Conservation (phyloP, 2,113 vertebrate genomes). For the Nyctibius bracteatus region DNA sequence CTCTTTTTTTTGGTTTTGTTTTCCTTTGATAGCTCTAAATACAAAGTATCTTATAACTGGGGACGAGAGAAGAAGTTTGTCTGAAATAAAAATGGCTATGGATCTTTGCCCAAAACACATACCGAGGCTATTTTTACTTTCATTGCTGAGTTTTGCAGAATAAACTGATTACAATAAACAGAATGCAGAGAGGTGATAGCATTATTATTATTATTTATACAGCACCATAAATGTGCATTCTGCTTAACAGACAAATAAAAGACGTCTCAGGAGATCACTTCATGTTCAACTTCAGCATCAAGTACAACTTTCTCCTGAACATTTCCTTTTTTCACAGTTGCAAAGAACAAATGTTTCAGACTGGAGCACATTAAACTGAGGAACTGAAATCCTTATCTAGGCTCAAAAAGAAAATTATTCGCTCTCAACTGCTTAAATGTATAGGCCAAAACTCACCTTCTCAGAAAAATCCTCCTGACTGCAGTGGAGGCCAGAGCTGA, state of each 20-base stretch:
- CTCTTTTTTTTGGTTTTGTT: neutral
- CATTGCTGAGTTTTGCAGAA: slow-evolving; percentile 49
- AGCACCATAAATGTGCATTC: slow-evolving; percentile 35
- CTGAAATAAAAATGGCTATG: slow-evolving; percentile 20
- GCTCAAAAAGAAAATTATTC: neutral
- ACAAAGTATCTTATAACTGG: neutral
- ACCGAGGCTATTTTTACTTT: slow-evolving; percentile 32
- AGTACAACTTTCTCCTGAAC: slow-evolving; percentile 1
- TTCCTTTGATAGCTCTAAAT: slow-evolving; percentile 15
- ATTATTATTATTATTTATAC: slow-evolving; percentile 61
- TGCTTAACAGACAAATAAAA: slow-evolving; percentile 64
- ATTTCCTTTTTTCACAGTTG: neutral
- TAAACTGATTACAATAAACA: slow-evolving; percentile 56
- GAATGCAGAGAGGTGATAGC: slow-evolving; percentile 24
- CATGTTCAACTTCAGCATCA: slow-evolving; percentile 19
- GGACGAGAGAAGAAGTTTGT: neutral
- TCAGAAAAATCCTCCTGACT: neutral
- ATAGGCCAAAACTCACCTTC: neutral
- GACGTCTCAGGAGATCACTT: slow-evolving; percentile 43
- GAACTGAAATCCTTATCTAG: neutral
- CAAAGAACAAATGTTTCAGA: neutral
- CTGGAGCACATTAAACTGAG: neutral
- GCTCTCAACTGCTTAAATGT: neutral
- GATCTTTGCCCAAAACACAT: neutral
- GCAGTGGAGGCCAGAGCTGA: neutral